A percentile compares a stretch with the other conserved stretches of the same genome.
These are phyloP conservation scores for Micoletzkya japonica DNA, from an alignment of 2,888 invertebrate genomes.

Conservation along the genomic window DNA sequence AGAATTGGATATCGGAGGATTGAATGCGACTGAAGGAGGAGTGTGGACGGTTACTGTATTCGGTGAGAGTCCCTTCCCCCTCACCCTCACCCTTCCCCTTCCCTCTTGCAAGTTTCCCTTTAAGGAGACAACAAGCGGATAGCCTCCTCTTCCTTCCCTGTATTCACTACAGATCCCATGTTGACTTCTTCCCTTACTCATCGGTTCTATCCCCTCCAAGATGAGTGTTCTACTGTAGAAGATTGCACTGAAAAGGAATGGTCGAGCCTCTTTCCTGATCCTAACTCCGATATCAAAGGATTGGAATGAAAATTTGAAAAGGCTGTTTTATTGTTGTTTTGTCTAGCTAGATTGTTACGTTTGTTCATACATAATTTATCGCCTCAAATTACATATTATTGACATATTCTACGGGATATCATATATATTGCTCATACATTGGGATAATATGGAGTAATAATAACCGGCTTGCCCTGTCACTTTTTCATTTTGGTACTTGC, in stretches of 20 bases:
- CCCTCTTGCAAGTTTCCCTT: no score
- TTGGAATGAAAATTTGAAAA: conserved; percentile 28
- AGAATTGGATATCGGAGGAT: not conserved
- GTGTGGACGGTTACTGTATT: conserved; percentile 2
- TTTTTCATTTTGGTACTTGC: not conserved
- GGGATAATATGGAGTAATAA: no score
- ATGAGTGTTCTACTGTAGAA: conserved; percentile 32
- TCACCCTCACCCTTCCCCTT: not conserved
- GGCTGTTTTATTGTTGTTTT: conserved; percentile 9
- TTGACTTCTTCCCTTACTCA: not conserved
- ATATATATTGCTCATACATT: no score
- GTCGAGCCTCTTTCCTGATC: conserved; percentile 46
- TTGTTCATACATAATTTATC: not conserved
- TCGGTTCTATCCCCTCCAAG: conserved; percentile 21
- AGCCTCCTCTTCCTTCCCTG: not conserved
- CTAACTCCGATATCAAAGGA: conserved; percentile 46
- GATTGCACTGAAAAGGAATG: conserved; percentile 39
- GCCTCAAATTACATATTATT: no score
- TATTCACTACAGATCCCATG: not conserved
- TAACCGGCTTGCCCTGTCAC: no score
- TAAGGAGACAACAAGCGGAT: no score
- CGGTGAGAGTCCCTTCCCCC: not conserved
- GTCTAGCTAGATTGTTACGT: not conserved
- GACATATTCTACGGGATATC: no score
- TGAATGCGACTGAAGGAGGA: not conserved